Percentiles rank a stretch among this genome's conserved stretches.
Conservation (phyloP, 2,113 vertebrate genomes). For the Pantherophis guttatus region DNA sequence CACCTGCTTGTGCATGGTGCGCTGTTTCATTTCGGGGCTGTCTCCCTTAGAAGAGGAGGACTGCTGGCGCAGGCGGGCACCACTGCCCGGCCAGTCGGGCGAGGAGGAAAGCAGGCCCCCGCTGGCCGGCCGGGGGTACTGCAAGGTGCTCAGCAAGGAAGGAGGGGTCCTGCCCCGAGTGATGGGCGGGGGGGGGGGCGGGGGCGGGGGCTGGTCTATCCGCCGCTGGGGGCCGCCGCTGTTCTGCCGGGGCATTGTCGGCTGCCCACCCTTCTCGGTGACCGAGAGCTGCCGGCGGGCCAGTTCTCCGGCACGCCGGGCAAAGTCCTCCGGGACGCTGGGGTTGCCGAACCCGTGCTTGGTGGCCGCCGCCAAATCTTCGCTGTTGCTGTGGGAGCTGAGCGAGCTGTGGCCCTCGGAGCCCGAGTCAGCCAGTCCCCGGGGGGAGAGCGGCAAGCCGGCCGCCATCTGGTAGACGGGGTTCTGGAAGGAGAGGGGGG, state of each 20-base stretch:
- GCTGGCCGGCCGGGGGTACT: conserved; percentile 86
- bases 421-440: conserved; percentile 87
- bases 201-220: conserved; percentile 87
- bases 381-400: conserved; percentile 97
- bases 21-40: conserved; percentile 93
- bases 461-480: conserved; percentile 98
- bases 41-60: conserved; percentile 94
- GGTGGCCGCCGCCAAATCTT: conserved; percentile 72
- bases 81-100: conserved; percentile 86
- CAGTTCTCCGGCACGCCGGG: conserved; percentile 84
- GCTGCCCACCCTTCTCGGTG: conserved; percentile 82
- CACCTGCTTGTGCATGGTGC: conserved; percentile 91
- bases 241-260: conserved; percentile 87
- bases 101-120: conserved; percentile 87
- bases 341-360: conserved; percentile 79
- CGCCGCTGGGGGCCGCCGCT: conserved; percentile 89
- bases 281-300: conserved; percentile 88
- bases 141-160: conserved; percentile 80
- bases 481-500: conserved; percentile 96
- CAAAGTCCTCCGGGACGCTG: conserved; percentile 77
- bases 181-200: conserved; percentile 60
- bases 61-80: conserved; percentile 88
- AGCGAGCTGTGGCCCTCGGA: conserved; percentile 97
- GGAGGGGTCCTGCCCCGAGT: conserved; percentile 87
- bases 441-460: conserved; percentile 88